A percentile compares a stretch with the other conserved stretches of the same genome.
Evolutionary conservation across 2,113 vertebrate genomes (phyloP).

Genomic region (Hemiprocne comata): DNA sequence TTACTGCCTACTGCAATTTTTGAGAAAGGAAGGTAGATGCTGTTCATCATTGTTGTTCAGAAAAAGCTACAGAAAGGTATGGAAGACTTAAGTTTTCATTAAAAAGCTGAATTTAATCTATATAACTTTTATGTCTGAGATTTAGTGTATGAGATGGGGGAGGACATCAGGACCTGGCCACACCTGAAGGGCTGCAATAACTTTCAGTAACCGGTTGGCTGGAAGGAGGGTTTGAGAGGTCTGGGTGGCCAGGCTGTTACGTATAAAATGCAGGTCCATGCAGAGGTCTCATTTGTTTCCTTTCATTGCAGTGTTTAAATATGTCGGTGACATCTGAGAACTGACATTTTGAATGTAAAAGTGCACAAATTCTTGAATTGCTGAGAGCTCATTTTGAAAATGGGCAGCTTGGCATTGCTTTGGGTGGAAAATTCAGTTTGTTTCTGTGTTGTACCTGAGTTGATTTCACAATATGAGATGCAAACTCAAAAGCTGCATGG

Average conservation of each 20-base stretch:
- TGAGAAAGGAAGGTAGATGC: neutral
- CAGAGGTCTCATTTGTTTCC: neutral
- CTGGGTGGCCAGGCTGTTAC: neutral
- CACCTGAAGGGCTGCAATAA: neutral
- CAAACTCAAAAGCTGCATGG: neutral
- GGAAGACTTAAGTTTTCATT: neutral
- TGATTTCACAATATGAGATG: neutral
- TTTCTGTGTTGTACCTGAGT: neutral
- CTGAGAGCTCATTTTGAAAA: neutral
- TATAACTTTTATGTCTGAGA: neutral
- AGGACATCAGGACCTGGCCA: neutral
- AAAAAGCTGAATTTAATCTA: neutral
- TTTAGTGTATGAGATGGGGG: neutral
- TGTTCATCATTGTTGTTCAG: neutral
- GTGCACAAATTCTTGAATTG: neutral
- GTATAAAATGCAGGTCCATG: neutral
- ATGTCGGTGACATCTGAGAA: accelerated
- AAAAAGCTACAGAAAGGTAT: neutral
- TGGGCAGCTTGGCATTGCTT: neutral
- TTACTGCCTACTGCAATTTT: neutral
- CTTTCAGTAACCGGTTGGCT: neutral
- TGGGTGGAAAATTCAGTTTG: neutral
- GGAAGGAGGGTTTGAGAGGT: neutral
- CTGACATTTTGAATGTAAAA: neutral
- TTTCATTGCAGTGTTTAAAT: neutral